Conservation (phyloP, 1,140 invertebrate species). For the Drosophila kikkawai region DNA sequence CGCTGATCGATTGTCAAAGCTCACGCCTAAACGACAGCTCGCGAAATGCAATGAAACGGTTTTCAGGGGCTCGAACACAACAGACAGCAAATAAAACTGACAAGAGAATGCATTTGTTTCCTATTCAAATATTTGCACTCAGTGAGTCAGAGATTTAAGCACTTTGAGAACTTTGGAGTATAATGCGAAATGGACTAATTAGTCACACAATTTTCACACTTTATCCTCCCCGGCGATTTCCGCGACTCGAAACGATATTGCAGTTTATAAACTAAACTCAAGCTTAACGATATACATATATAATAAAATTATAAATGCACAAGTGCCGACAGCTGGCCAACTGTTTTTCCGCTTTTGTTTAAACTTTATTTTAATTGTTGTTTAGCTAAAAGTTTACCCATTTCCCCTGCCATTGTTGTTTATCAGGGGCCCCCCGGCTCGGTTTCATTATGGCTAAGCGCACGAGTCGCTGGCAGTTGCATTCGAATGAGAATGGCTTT, state of each 20-base stretch:
- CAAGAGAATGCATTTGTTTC: constrained; percentile 28
- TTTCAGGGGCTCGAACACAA: constrained; percentile 5
- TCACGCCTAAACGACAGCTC: constrained; percentile 44
- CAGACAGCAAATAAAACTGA: constrained; percentile 9
- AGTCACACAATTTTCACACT: constrained; percentile 47
- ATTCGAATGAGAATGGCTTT: constrained; percentile 24
- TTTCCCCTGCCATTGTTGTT: constrained; percentile 34
- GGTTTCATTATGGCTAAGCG: constrained; percentile 28
- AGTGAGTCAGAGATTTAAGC: constrained; percentile 30
- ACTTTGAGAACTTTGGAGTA: constrained; percentile 13
- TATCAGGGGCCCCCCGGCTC: constrained; percentile 4
- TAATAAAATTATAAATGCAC: constrained; percentile 45
- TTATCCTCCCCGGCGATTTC: background rate
- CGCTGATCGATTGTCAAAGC: constrained; percentile 34
- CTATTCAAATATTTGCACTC: constrained; percentile 33
- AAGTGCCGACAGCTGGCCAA: constrained; percentile 32
- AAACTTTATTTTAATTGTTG: constrained; percentile 44
- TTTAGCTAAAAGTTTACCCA: constrained; percentile 45
- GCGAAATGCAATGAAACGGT: constrained; percentile 34
- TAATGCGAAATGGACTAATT: constrained; percentile 39
- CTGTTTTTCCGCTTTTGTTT: constrained; percentile 30
- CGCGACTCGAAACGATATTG: constrained; percentile 2
- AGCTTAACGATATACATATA: constrained; percentile 14
- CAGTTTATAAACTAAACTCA: constrained; percentile 29
- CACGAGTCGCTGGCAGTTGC: constrained; percentile 18